Percentiles rank a stretch among this genome's conserved stretches.
Evolutionary conservation across 2,888 invertebrate genomes (phyloP).

Genomic region (Oxystoma pomonae): DNA sequence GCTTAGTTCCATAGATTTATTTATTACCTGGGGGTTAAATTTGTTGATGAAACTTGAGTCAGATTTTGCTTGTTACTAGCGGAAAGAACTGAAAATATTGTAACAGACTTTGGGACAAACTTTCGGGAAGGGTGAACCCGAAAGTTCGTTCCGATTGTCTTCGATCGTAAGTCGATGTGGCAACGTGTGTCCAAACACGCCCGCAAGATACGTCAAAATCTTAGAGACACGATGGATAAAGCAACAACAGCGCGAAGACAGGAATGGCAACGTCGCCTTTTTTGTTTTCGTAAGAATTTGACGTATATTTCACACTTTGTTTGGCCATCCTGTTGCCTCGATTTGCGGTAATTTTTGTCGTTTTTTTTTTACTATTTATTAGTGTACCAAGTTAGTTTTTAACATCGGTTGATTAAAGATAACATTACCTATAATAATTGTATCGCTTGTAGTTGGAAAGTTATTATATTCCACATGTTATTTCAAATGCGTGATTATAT

Average conservation of each 20-base stretch:
- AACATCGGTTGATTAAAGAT: slow-evolving; percentile 9
- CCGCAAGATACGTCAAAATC: slow-evolving; percentile 16
- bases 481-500: slow-evolving; percentile 43
- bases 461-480: slow-evolving; percentile 45
- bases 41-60: too few relatives aligned
- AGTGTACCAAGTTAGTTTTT: too few relatives aligned
- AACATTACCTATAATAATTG: slow-evolving; percentile 13
- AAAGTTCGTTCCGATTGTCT: background rate
- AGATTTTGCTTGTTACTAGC: too few relatives aligned
- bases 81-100: too few relatives aligned
- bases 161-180: background rate
- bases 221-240: slow-evolving; percentile 5
- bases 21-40: too few relatives aligned
- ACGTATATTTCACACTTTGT: slow-evolving; percentile 2
- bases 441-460: slow-evolving; percentile 38
- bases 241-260: background rate
- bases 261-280: background rate
- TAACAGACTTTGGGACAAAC: background rate
- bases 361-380: too few relatives aligned
- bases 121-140: background rate
- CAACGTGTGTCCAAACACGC: slow-evolving; percentile 2
- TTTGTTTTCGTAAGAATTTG: background rate
- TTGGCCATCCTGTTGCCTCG: slow-evolving; percentile 1
- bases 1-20: too few relatives aligned
- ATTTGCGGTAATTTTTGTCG: background rate